phyloP scores from a whole-genome alignment of 2,888 invertebrate species.

The Macrophya annulata region DNA sequence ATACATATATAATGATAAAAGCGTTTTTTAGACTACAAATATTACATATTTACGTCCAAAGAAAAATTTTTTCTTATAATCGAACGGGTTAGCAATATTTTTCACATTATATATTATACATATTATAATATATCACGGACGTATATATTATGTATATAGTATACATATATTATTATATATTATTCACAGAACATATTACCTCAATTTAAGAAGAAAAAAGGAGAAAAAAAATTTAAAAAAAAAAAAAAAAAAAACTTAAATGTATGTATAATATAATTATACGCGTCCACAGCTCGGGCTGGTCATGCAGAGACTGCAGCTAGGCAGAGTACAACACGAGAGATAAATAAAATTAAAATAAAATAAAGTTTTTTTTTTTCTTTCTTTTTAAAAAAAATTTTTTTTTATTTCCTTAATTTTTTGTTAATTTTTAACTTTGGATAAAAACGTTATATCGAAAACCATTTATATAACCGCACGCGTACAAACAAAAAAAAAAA shows the following conservation, averaged over 20 bases:
- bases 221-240: neutral
- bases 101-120: slow-evolving; percentile 31
- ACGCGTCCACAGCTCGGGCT: slow-evolving; percentile 44
- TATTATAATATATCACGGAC: neutral
- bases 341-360: neutral
- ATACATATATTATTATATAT: slow-evolving; percentile 6
- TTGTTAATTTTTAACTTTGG: neutral
- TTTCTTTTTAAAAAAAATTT: neutral
- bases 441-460: neutral
- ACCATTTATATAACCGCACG: neutral
- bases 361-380: neutral
- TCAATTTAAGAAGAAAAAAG: neutral
- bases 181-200: slow-evolving; percentile 30
- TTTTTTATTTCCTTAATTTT: neutral
- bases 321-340: neutral
- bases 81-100: slow-evolving; percentile 37
- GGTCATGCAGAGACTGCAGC: slow-evolving; percentile 10
- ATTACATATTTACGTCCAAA: slow-evolving; percentile 36
- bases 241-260: neutral
- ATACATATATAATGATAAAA: slow-evolving; percentile 19
- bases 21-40: slow-evolving; percentile 11
- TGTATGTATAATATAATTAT: neutral
- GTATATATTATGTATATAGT: slow-evolving; percentile 12
- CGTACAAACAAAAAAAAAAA: slow-evolving; percentile 8
- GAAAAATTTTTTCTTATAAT: neutral